These are phyloP conservation scores for Microcaecilia unicolor DNA, from an alignment of 2,797 vertebrate genomes.

Conservation along the genomic window DNA sequence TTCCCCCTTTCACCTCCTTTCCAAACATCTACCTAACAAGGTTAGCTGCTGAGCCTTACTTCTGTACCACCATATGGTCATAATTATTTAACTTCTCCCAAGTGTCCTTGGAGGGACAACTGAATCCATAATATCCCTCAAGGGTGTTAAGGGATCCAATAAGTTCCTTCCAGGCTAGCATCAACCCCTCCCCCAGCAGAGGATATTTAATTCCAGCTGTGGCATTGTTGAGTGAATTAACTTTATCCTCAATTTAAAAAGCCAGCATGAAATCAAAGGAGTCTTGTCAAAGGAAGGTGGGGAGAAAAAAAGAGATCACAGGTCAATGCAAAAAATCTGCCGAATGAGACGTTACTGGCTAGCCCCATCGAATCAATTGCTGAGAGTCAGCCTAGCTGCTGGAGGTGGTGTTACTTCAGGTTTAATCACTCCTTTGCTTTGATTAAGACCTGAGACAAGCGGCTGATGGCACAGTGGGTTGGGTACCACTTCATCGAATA, in stretches of 20 bases:
- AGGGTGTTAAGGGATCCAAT: conserved; percentile 47
- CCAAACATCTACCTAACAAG: conserved; percentile 60
- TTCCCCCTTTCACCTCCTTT: conserved; percentile 42
- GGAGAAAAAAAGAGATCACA: conserved; percentile 28
- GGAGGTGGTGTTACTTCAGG: conserved; percentile 26
- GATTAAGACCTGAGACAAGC: conserved; percentile 22
- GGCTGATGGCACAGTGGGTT: conserved; percentile 11
- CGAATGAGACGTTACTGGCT: conserved; percentile 36
- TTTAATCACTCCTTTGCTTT: conserved; percentile 17
- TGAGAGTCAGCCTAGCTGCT: conserved; percentile 20
- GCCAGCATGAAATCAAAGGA: conserved; percentile 68
- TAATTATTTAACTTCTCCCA: conserved; percentile 61
- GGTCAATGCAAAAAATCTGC: conserved; percentile 33
- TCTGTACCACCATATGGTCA: conserved; percentile 64
- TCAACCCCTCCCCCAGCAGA: conserved; percentile 31
- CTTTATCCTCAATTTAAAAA: conserved; percentile 73
- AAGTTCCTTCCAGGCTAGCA: conserved; percentile 32
- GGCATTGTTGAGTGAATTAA: conserved; percentile 60
- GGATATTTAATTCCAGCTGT: conserved; percentile 63
- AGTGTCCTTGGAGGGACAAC: conserved; percentile 44
- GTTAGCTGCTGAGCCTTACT: conserved; percentile 41
- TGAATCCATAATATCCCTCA: conserved; percentile 40
- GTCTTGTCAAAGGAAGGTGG: conserved; percentile 22
- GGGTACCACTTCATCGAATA: conserved; percentile 18
- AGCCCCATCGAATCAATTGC: conserved; percentile 28